Evolutionary conservation across 2,888 invertebrate genomes (phyloP).

Genomic region (Gymnoscelis rufifasciata): DNA sequence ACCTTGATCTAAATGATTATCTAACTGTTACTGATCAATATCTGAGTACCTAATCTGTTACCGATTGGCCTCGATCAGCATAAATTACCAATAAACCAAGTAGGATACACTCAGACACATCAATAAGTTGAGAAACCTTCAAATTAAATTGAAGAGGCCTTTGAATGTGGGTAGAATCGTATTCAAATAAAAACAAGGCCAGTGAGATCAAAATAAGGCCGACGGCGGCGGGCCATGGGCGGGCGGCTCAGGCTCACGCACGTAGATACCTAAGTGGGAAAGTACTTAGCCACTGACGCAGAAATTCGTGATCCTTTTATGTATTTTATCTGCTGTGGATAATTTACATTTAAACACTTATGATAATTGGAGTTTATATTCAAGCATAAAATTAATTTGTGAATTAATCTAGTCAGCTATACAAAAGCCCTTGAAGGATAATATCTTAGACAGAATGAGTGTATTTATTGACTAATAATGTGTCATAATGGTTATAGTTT

Average conservation of each 20-base stretch:
- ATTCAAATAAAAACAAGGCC: conserved; percentile 4
- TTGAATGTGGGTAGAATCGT: not conserved
- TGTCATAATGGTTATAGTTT: no score
- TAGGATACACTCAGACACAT: not conserved
- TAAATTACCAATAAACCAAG: conserved; percentile 1
- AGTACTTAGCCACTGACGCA: conserved; percentile 9
- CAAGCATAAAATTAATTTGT: not conserved
- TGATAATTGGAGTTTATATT: not conserved
- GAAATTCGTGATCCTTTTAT: conserved; percentile 2
- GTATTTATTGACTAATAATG: no score
- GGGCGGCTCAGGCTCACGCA: conserved; percentile 10
- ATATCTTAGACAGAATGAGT: no score
- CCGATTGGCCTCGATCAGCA: conserved; percentile 1
- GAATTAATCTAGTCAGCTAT: no score
- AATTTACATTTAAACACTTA: conserved; percentile 1
- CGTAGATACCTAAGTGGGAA: conserved; percentile 1
- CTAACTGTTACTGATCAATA: not conserved
- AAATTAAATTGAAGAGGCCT: conserved; percentile 2
- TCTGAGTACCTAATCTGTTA: conserved; percentile 1
- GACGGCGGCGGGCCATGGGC: conserved; percentile 10
- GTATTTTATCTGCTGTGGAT: conserved; percentile 1
- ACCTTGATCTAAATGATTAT: conserved; percentile 1
- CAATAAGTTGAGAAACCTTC: not conserved
- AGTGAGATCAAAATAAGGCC: conserved; percentile 12
- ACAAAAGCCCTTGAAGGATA: not conserved